Conservation (phyloP, 2,113 vertebrate genomes). For the Paracanthobrama guichenoti region DNA sequence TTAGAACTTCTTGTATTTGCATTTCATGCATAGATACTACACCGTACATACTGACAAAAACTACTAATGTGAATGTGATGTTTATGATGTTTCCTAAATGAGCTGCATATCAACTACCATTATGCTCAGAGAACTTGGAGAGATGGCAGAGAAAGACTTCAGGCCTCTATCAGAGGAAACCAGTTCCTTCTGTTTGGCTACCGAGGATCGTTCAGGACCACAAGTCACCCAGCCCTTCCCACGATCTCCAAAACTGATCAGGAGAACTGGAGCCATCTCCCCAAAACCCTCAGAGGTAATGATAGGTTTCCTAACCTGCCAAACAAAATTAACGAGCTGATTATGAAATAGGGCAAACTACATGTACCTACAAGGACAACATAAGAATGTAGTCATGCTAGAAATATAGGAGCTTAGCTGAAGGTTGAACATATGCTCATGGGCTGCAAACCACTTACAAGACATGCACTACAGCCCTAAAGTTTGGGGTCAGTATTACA, state of each 20-base stretch:
- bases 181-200: constrained; percentile 32
- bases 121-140: constrained; percentile 11
- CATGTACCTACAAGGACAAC: no score
- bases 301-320: not conserved
- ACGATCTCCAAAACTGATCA: constrained; percentile 67
- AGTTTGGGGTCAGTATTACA: not conserved
- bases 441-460: not conserved
- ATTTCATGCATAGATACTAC: not conserved
- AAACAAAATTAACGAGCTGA: not conserved
- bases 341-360: no score
- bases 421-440: not conserved
- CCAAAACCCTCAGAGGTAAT: constrained; percentile 60
- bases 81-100: not conserved
- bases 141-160: constrained; percentile 64
- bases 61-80: not conserved
- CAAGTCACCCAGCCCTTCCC: constrained; percentile 66
- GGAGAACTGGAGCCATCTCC: constrained; percentile 43
- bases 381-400: not conserved
- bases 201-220: constrained; percentile 45
- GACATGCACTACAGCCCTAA: not conserved
- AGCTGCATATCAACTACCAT: not conserved
- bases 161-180: constrained; percentile 51
- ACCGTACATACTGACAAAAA: not conserved
- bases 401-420: not conserved
- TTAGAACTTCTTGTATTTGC: not conserved